Conservation (phyloP, 2,888 invertebrate genomes). For the Aphodius granarius region DNA sequence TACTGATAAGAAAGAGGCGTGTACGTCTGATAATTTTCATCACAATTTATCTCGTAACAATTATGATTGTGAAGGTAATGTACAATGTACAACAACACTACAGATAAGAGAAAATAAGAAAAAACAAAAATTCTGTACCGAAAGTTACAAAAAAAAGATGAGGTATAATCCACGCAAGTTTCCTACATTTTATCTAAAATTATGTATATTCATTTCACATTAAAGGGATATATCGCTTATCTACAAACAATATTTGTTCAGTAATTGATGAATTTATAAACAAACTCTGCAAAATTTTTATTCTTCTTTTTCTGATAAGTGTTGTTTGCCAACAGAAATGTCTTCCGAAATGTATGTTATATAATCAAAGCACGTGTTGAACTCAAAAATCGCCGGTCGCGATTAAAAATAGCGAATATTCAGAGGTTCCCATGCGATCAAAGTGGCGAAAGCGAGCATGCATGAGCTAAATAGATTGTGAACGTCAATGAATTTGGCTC, state of each 20-base stretch:
- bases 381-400: background rate
- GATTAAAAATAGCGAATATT: background rate
- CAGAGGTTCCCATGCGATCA: background rate
- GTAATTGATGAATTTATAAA: background rate
- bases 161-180: too few species aligned
- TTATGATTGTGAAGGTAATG: background rate
- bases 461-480: background rate
- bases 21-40: background rate
- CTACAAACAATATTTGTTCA: background rate
- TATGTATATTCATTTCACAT: too few species aligned
- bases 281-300: background rate
- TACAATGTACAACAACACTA: background rate
- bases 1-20: background rate
- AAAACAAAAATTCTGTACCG: too few species aligned
- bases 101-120: too few species aligned
- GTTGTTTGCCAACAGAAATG: background rate
- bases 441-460: background rate
- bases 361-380: background rate
- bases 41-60: background rate
- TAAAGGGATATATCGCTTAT: background rate
- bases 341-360: background rate
- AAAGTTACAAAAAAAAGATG: too few species aligned
- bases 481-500: background rate
- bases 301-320: background rate
- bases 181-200: too few species aligned